Base-by-base conservation (phyloP, 2,888 invertebrate genomes). In the Apamea anceps region DNA sequence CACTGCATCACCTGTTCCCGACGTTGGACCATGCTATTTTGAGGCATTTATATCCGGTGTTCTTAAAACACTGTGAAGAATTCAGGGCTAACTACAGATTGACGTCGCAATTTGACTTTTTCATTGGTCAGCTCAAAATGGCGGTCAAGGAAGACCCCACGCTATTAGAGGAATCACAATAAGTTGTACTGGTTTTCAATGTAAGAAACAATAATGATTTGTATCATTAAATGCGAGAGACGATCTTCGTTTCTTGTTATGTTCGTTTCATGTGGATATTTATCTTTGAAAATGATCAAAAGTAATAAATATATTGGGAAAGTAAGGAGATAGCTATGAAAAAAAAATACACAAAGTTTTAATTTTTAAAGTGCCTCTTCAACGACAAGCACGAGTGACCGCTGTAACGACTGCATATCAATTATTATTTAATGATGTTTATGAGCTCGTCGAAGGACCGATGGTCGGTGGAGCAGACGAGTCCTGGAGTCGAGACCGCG, bases 1-100 rank as follows among this genome's bases (percentile, higher is more conserved):
- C 97, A 0, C 95, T 99, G 12, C 99, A 99, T 92, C 99, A 99
- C 94, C 94, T 99, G 42, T 98, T 99, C 89, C 98, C 99, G 0
- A 98, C 98, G 0, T 90, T 99, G 10, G 99, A 99, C 92, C 98
- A 99, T 90, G 97, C 97, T 0, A 95, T 98, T 45, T 93, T 99
- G 48, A 97, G 97, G 12, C 96, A 98, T 77, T 95, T 98, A 28
- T 97, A 98, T 89, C 97, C 98, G 0, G 95, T 97, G 1, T 97
- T 98, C 79, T 87, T 97, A 28, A 94, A 98, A 83, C 97, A 98
- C 12, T 97, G 98, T 88, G 91, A 97, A 63, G 97, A 98, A 89
- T 98, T 98, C 89, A 96, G 96, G 54, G 94, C 98, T 1, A 95
- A 97, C 42, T 97, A 97, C 85, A 95, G 95, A 85, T 81, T 95